phyloP scores from a whole-genome alignment of 2,113 vertebrate genomes.

The Myiozetetes cayanensis region DNA sequence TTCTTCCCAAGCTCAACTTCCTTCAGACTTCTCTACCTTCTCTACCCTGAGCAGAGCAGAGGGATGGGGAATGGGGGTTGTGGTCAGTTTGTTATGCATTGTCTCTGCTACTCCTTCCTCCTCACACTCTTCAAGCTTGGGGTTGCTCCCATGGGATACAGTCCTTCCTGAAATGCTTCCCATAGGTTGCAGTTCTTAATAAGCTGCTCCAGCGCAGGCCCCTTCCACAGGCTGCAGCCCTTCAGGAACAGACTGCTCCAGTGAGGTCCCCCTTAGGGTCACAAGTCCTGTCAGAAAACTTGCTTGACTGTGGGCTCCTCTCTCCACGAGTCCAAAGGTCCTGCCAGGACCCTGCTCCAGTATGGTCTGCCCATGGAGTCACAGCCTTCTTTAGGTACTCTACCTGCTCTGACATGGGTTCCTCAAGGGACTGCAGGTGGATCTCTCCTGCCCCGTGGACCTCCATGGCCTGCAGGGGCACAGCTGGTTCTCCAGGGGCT shows the following conservation, averaged over 20 bases:
- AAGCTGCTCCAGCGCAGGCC: not conserved
- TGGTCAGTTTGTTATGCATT: not conserved
- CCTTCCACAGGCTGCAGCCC: not conserved
- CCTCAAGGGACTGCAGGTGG: not conserved
- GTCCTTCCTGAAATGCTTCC: not conserved
- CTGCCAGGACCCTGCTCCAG: not conserved
- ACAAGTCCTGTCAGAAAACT: not conserved
- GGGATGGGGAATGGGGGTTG: not conserved
- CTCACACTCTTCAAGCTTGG: not conserved
- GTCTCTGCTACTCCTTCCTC: not conserved
- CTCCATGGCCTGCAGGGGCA: not conserved
- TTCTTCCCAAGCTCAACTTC: not conserved
- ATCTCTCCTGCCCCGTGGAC: not conserved
- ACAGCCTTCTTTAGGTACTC: not conserved
- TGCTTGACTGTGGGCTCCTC: not conserved
- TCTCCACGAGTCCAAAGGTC: rapidly evolving
- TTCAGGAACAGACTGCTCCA: not conserved
- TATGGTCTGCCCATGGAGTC: rapidly evolving
- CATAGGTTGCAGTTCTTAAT: not conserved
- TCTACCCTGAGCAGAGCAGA: rapidly evolving
- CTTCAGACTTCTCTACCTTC: not conserved
- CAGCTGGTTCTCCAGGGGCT: not conserved
- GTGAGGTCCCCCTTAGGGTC: not conserved
- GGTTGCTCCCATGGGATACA: rapidly evolving
- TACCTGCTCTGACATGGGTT: not conserved